Conservation (phyloP, 1,140 invertebrate genomes). For the Gryon sp. region DNA sequence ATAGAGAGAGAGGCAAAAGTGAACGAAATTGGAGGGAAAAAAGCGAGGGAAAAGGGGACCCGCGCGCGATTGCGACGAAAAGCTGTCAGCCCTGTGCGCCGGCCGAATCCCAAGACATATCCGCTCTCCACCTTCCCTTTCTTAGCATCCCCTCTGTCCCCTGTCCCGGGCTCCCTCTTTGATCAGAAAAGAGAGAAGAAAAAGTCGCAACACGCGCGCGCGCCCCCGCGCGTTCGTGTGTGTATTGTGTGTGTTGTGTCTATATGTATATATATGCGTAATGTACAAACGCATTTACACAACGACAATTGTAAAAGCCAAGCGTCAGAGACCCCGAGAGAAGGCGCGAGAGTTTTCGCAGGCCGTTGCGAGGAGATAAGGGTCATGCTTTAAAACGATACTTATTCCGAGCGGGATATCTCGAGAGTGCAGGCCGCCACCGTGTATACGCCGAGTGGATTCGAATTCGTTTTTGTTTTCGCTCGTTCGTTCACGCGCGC, state of each 20-base stretch:
- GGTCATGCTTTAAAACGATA: slow-evolving; percentile 24
- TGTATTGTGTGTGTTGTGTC: slow-evolving; percentile 13
- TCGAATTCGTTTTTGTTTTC: slow-evolving; percentile 25
- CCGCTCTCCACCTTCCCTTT: no score
- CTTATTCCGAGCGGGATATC: slow-evolving; percentile 11
- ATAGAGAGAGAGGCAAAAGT: slow-evolving; percentile 11
- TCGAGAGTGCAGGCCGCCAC: background rate
- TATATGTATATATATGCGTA: slow-evolving; percentile 11
- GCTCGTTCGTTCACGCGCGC: background rate
- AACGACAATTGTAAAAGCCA: no score
- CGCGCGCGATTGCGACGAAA: background rate
- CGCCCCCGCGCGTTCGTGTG: slow-evolving; percentile 18
- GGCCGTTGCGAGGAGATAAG: slow-evolving; percentile 31
- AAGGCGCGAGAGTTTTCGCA: slow-evolving; percentile 35
- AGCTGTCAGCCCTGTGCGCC: slow-evolving; percentile 9
- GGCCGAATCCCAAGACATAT: no score
- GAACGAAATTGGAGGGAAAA: slow-evolving; percentile 32
- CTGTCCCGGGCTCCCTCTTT: no score
- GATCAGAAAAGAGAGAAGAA: slow-evolving; percentile 5
- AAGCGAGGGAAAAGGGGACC: slow-evolving; percentile 22
- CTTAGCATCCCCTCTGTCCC: no score
- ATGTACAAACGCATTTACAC: no score
- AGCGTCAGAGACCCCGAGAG: no score
- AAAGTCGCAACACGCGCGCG: slow-evolving; percentile 23
- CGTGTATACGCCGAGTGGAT: no score